Evolutionary conservation across 1,140 invertebrate species (phyloP).

Genomic region (Tetragnatha versicolor): DNA sequence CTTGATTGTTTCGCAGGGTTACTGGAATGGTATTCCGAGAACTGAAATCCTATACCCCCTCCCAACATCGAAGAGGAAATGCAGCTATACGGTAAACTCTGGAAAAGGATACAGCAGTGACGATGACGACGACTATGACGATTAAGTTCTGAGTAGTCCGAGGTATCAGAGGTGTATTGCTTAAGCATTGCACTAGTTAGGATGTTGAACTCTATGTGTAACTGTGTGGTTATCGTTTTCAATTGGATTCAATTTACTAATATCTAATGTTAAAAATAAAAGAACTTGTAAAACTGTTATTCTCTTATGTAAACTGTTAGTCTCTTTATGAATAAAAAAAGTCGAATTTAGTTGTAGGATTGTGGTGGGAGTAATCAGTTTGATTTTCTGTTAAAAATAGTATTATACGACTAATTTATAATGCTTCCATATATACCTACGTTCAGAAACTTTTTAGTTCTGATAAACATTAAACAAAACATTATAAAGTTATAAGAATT

Average conservation of each 20-base stretch:
- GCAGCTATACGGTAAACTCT: neutral
- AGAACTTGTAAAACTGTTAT: neutral
- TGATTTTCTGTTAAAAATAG: too few species aligned
- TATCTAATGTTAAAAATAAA: constrained; percentile 6
- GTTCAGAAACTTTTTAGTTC: too few species aligned
- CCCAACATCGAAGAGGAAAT: neutral
- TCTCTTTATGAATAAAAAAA: too few species aligned
- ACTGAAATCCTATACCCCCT: constrained; percentile 51
- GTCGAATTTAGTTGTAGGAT: too few species aligned
- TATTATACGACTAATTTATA: too few species aligned
- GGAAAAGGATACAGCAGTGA: neutral
- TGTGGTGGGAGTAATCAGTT: too few species aligned
- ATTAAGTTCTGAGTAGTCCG: neutral
- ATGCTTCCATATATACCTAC: too few species aligned
- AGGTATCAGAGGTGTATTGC: neutral
- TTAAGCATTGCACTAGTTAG: neutral
- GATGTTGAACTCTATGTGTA: neutral
- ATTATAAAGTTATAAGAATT: too few species aligned
- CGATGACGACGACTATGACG: neutral
- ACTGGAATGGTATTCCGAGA: constrained; percentile 58
- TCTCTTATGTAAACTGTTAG: neutral
- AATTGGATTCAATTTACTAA: neutral
- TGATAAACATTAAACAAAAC: too few species aligned
- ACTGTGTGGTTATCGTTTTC: too few species aligned
- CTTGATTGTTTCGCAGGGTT: too few species aligned